Percentiles rank a stretch among this genome's conserved stretches.
phyloP scores from a whole-genome alignment of 30 jellyfish, hydroid and myxozoan species.

The Pelagia noctiluca region DNA sequence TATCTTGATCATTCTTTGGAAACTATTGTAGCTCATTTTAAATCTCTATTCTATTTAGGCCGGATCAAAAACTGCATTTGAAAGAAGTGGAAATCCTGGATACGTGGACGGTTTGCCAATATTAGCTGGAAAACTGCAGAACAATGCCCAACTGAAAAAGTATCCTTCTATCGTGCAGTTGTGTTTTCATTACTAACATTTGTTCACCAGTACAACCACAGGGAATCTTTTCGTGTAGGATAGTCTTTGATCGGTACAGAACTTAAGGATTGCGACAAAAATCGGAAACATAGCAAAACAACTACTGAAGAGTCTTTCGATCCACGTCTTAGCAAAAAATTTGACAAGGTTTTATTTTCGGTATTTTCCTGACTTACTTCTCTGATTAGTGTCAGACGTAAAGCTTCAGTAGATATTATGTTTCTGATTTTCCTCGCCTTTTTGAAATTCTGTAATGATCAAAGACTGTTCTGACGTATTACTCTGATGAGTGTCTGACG shows the following conservation, averaged over 20 bases:
- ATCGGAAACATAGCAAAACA: no score
- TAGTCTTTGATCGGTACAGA: background rate
- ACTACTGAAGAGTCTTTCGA: no score
- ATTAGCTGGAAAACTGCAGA: conserved; percentile 78
- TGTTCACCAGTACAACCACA: background rate
- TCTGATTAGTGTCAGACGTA: no score
- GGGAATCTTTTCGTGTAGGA: background rate
- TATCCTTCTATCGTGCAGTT: conserved; percentile 37
- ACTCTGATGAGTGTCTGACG: no score
- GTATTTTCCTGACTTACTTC: no score
- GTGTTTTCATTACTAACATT: background rate
- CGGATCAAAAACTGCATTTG: conserved; percentile 48
- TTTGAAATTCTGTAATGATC: no score
- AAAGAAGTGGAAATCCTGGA: conserved; percentile 99
- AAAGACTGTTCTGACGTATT: no score
- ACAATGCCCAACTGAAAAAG: conserved; percentile 56
- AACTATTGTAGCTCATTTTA: background rate
- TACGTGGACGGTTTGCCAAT: conserved; percentile 77
- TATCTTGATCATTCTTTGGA: background rate
- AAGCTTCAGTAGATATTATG: no score
- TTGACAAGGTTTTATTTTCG: no score
- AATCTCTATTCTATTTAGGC: conserved; percentile 4
- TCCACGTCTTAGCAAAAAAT: no score
- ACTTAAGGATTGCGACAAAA: no score
- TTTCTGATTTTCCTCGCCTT: no score